phyloP scores from a whole-genome alignment of 2,888 invertebrate species.

The Pristionchus maxplancki region DNA sequence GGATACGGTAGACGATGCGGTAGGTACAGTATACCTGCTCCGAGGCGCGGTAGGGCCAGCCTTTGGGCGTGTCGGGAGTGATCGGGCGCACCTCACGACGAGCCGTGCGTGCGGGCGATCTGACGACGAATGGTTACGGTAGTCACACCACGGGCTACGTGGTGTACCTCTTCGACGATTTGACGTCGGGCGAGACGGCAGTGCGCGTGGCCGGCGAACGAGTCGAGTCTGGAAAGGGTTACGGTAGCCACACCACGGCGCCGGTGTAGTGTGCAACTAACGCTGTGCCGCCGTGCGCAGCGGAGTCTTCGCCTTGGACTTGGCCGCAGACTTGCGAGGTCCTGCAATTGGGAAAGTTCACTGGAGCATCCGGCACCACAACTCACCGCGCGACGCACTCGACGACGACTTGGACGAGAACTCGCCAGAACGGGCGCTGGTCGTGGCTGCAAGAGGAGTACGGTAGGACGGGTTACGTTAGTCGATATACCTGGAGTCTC shows the following conservation, averaged over 20 bases:
- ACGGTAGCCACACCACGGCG: background rate
- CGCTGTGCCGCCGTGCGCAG: conserved; percentile 3
- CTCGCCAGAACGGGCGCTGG: background rate
- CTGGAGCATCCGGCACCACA: background rate
- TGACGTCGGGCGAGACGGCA: background rate
- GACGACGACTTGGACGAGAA: background rate
- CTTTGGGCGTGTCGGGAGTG: conserved; percentile 34
- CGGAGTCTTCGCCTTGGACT: background rate
- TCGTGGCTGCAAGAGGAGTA: background rate
- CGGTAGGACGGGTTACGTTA: background rate
- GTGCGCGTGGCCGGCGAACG: background rate
- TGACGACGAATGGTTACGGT: background rate
- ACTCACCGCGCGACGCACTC: conserved; percentile 28
- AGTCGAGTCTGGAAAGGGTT: background rate
- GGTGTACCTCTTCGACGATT: conserved; percentile 22
- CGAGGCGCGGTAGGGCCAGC: conserved; percentile 34
- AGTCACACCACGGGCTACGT: background rate
- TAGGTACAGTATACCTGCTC: conserved; percentile 29
- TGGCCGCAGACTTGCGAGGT: background rate
- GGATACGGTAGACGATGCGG: background rate
- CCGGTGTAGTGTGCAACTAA: background rate
- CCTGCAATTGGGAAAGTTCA: background rate
- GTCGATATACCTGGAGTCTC: background rate
- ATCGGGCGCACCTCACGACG: background rate
- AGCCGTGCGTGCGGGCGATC: background rate